Base-by-base conservation (phyloP, 2,888 invertebrate genomes). In the Melipona bicolor region DNA sequence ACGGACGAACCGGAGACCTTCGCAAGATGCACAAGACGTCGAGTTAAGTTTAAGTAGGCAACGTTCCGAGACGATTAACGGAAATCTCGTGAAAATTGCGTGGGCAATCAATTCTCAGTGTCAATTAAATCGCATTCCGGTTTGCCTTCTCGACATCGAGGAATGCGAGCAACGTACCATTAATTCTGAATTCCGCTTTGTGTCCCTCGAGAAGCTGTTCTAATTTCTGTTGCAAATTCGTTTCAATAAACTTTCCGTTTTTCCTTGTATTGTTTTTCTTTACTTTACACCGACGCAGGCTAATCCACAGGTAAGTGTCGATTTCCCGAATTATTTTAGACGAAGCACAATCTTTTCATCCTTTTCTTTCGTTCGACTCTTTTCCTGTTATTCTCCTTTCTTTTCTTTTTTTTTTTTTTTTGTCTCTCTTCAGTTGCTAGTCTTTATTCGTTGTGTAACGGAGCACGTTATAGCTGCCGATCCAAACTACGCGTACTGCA, bases 61-160 rank as follows among this genome's bases (percentile, higher is more conserved):
- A 49, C 54, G 17, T 32, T 32, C 36, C 24, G 24, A 24, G 65
- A 76, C 59, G 54, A 67, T 70, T 49, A 24, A 77, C 19, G 64
- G 72, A 21, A 81, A 83, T 56, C 54, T 70, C 65, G 70, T 70
- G 52, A 67, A 84, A 83, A 83, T 61, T 84, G 85, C 84, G 85
- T n/a, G 52, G 73, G 75, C 81, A 75, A 85, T 74, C 79, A 79
- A 82, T 79, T 77, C 75, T 86, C 77, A 62, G 79, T 78, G 86
- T 85, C 86, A 86, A 86, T 86, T 85, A 83, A 85, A 83, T 74
- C 79, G 69, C 61, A 71, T 81, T 82, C 73, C 76, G 77, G 78
- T 85, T 81, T 77, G 70, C 84, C 85, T 85, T 85, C 80, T 62
- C 79, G 49, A 59, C 24, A 27, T 59, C 73, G 77, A 69, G 68